Evolutionary conservation across 2,113 vertebrate species (phyloP).

Genomic region (Struthio camelus): DNA sequence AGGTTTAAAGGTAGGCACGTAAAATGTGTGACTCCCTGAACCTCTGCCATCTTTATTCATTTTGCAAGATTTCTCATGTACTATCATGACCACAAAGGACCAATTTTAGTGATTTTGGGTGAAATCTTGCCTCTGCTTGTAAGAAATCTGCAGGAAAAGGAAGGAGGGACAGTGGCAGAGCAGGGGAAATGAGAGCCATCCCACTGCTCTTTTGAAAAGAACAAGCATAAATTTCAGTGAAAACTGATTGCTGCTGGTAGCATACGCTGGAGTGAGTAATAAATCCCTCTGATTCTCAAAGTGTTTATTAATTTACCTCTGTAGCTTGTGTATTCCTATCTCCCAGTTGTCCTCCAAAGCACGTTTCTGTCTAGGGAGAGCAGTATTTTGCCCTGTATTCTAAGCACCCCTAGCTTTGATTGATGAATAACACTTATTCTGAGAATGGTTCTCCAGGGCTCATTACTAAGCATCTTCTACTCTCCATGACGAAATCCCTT

Average conservation of each 20-base stretch:
- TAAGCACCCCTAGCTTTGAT: neutral
- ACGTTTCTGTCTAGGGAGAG: neutral
- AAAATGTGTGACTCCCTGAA: neutral
- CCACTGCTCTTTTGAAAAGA: neutral
- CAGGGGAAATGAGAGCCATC: neutral
- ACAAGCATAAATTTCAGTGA: neutral
- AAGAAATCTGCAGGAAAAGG: neutral
- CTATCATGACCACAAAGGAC: neutral
- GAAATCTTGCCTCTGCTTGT: neutral
- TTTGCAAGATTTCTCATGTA: neutral
- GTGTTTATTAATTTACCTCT: neutral
- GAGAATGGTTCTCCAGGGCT: neutral
- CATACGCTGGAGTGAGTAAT: too few species aligned
- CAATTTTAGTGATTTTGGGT: neutral
- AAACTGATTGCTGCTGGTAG: neutral
- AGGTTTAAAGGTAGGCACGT: neutral
- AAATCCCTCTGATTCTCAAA: neutral
- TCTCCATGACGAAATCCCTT: neutral
- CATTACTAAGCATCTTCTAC: neutral
- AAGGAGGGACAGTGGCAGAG: neutral
- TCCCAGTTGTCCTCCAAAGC: neutral
- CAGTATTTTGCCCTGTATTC: neutral
- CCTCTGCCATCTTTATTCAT: neutral
- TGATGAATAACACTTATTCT: neutral
- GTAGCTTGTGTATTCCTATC: neutral